Conservation (phyloP, 2,888 invertebrate species). For the Anarsia innoxiella region DNA sequence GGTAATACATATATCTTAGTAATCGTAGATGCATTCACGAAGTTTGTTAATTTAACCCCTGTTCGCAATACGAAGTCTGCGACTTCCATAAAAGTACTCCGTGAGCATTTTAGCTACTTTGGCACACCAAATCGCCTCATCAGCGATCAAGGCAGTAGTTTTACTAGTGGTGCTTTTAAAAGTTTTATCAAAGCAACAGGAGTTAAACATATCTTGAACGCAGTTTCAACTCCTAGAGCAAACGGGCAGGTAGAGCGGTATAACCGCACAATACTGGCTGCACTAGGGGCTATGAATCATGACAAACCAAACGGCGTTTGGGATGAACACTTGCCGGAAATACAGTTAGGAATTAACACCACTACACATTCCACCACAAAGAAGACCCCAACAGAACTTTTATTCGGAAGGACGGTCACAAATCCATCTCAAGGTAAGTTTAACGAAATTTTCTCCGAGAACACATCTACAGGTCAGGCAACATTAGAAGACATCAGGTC, state of each 20-base stretch:
- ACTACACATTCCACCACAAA: slow-evolving; percentile 9
- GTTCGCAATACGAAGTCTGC: slow-evolving; percentile 15
- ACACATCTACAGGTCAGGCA: neutral
- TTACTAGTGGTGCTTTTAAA: slow-evolving; percentile 7
- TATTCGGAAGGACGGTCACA: slow-evolving; percentile 12
- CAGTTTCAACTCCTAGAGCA: slow-evolving; percentile 1
- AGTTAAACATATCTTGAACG: slow-evolving; percentile 1
- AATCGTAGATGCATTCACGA: slow-evolving; percentile 17
- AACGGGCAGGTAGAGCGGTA: no score
- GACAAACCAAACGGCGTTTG: slow-evolving; percentile 6
- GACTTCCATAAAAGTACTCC: slow-evolving; percentile 5
- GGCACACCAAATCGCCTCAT: slow-evolving; percentile 5
- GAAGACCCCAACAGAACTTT: slow-evolving; percentile 12
- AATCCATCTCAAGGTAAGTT: slow-evolving; percentile 10
- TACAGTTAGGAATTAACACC: slow-evolving; percentile 17
- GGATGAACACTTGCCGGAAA: slow-evolving; percentile 13
- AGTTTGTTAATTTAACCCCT: slow-evolving; percentile 13
- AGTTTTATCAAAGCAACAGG: neutral
- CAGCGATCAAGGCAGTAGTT: slow-evolving; percentile 7
- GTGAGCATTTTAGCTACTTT: slow-evolving; percentile 8
- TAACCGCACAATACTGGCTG: slow-evolving; percentile 4
- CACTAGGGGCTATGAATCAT: slow-evolving; percentile 10
- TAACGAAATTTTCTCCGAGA: slow-evolving; percentile 7
- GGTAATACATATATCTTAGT: slow-evolving; percentile 14
- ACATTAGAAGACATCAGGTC: slow-evolving; percentile 9